Evolutionary conservation across 2,113 vertebrate species (phyloP).

Genomic region (Scortum barcoo): DNA sequence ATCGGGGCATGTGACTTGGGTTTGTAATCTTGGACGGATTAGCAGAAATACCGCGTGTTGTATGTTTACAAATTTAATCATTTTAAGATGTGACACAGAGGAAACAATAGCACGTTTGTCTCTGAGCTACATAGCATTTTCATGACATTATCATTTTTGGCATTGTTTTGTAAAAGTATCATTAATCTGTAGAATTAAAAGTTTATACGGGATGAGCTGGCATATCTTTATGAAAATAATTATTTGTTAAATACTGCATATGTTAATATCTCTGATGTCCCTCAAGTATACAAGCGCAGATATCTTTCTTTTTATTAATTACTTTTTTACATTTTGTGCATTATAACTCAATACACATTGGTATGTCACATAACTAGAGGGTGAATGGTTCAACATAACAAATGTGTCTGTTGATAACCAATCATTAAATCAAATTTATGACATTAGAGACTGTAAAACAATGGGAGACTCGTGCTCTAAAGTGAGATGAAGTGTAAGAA

Average conservation of each 20-base stretch:
- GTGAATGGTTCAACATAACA: not conserved
- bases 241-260: too few relatives aligned
- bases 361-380: not conserved
- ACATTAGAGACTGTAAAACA: not conserved
- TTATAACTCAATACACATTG: not conserved
- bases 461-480: too few relatives aligned
- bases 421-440: not conserved
- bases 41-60: conserved; percentile 40
- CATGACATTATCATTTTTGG: not conserved
- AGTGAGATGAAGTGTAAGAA: too few relatives aligned
- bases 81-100: conserved; percentile 32
- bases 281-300: not conserved
- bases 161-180: not conserved
- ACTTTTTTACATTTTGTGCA: not conserved
- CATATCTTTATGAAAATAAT: not conserved
- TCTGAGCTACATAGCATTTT: not conserved
- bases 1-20: conserved; percentile 49
- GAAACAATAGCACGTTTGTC: conserved; percentile 36
- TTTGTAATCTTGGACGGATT: conserved; percentile 61
- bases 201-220: not conserved
- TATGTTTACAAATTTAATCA: conserved; percentile 53
- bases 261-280: too few relatives aligned
- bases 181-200: not conserved
- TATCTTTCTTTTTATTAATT: too few relatives aligned
- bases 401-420: not conserved